A percentile compares a stretch with the other conserved stretches of the same genome.
These are phyloP conservation scores for Danio aesculapii DNA, from an alignment of 2,797 vertebrate genomes.

Conservation along the genomic window DNA sequence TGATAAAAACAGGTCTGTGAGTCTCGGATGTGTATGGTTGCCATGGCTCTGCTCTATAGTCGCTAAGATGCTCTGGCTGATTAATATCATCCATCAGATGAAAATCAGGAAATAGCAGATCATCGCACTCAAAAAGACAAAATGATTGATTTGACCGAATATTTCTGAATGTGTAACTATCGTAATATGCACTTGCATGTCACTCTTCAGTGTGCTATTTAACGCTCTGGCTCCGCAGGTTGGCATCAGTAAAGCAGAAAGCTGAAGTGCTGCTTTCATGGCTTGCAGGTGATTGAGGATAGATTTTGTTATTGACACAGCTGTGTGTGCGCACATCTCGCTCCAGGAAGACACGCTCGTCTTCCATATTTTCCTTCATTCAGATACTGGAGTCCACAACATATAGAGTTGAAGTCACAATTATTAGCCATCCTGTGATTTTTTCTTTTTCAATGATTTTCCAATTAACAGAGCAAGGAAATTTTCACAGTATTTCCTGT, in stretches of 20 bases:
- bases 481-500: no score
- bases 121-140: background rate
- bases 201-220: background rate
- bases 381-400: background rate
- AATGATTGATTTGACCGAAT: background rate
- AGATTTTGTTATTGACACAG: conserved; percentile 64
- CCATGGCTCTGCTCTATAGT: no score
- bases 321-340: conserved; percentile 62
- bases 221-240: background rate
- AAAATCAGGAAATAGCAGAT: no score
- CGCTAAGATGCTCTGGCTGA: no score
- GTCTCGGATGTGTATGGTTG: no score
- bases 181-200: background rate
- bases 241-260: conserved; percentile 53
- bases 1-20: no score
- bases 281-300: conserved; percentile 64
- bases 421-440: no score
- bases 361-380: conserved; percentile 65
- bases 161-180: background rate
- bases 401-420: no score
- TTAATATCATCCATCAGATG: no score
- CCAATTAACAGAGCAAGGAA: no score
- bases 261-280: conserved; percentile 63
- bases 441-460: no score
- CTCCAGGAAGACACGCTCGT: conserved; percentile 51